Percentiles rank a stretch among this genome's conserved stretches.
These are phyloP conservation scores for Asobara japonica DNA, from an alignment of 1,140 invertebrate genomes.

Conservation along the genomic window DNA sequence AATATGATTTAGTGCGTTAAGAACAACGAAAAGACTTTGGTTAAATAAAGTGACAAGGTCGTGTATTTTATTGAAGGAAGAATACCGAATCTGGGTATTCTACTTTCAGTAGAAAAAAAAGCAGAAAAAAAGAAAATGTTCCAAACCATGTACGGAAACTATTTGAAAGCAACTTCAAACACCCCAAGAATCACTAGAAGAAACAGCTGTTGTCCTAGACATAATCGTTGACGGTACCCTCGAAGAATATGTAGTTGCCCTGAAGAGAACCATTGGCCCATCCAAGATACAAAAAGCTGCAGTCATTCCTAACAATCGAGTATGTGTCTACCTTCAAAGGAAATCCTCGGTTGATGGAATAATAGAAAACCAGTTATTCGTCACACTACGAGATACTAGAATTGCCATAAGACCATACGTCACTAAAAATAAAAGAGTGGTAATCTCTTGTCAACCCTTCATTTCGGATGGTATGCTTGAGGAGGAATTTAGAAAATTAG, in stretches of 20 bases:
- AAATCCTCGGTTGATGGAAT: slow-evolving; percentile 18
- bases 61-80: too few species aligned
- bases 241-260: slow-evolving; percentile 13
- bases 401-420: slow-evolving; percentile 17
- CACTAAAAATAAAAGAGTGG: slow-evolving; percentile 25
- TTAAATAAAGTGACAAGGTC: too few species aligned
- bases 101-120: too few species aligned
- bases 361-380: not conserved
- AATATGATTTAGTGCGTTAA: too few species aligned
- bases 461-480: slow-evolving; percentile 10
- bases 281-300: not conserved
- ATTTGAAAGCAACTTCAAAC: not conserved
- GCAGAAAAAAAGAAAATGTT: not conserved
- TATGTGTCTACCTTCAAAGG: slow-evolving; percentile 24
- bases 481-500: not conserved
- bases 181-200: not conserved
- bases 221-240: not conserved
- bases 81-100: not conserved
- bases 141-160: not conserved
- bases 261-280: not conserved
- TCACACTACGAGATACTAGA: not conserved
- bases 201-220: slow-evolving; percentile 26
- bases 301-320: slow-evolving; percentile 17
- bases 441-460: slow-evolving; percentile 23
- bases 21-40: too few species aligned